Base-by-base conservation (phyloP, 1,140 invertebrate species). In the Atta texana region DNA sequence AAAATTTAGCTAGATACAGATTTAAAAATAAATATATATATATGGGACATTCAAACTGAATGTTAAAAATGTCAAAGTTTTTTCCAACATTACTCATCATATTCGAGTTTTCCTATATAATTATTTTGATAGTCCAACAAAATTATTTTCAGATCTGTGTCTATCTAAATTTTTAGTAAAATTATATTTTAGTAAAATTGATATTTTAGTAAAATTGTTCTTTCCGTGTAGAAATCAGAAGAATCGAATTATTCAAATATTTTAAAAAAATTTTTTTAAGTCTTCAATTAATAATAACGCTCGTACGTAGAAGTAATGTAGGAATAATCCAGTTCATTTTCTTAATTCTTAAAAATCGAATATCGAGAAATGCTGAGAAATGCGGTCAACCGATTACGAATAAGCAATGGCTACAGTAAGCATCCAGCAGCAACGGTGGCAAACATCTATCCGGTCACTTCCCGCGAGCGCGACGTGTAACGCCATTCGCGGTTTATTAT, bases 401-500 rank as follows among this genome's bases (percentile, higher is more conserved):
- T 34, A 14, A 84, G 68, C 80, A 61, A 74, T 61, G 3, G 12
- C n/a, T 3, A 68, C 76, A 21, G 63, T 51, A 28, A 68, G 76
- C 44, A 53, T 44, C 57, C 34, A 16, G 74, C 55, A n/a, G 53
- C 31, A 72, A 2, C 66, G 18, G 59, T 31, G 31, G 64, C 64
- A 24, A 28, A 8, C 66, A 57, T 81, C 24, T 57, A 28, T 16
- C 24, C 75, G 75, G 59, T 77, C 75, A 57, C 57, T 61, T 44
- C 57, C 39, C 49, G 64, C 86, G 88, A 86, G 39, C 76, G 61
- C 86, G 89, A 85, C 88, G 89, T 88, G 90, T 87, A 88, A 88
- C 87, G 88, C 84, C 88, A 76, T 86, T 88, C 88, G 89, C 77
- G 86, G 72, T 90, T 93, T 92, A 92, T 93, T 93, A 92, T 93